Evolutionary conservation across 1,140 invertebrate genomes (phyloP).

Genomic region (Dreissena rostriformis): DNA sequence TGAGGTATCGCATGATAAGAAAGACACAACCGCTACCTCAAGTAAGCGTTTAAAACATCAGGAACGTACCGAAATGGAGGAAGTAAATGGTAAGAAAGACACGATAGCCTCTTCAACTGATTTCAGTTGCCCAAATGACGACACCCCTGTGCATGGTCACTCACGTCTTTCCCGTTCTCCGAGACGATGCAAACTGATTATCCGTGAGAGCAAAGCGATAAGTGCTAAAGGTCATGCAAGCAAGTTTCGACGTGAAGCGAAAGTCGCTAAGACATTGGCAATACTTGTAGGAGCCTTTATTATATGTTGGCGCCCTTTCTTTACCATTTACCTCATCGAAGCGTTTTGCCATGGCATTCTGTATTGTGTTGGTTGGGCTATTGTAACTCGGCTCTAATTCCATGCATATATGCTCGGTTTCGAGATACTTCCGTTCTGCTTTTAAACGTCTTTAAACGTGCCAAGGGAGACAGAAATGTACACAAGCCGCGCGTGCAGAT

Average conservation of each 20-base stretch:
- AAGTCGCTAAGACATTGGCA: constrained; percentile 73
- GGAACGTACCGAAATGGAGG: constrained; percentile 26
- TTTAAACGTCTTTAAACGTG: constrained; percentile 83
- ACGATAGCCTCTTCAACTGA: neutral
- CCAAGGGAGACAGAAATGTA: constrained; percentile 40
- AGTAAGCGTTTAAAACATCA: neutral
- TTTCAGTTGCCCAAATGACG: neutral
- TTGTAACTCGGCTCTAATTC: constrained; percentile 96
- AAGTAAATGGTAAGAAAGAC: constrained; percentile 6
- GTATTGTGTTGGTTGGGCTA: constrained; percentile 99
- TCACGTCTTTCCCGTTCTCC: constrained; percentile 7
- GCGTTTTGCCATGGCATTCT: constrained; percentile 96
- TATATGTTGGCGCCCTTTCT: constrained; percentile 98
- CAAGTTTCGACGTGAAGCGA: constrained; percentile 65
- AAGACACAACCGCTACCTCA: neutral
- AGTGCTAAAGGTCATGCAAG: constrained; percentile 38
- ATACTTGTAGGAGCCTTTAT: constrained; percentile 89
- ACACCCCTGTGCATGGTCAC: neutral
- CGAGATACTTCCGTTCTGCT: constrained; percentile 94
- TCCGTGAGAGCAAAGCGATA: constrained; percentile 29
- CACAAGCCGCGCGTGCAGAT: constrained; percentile 38
- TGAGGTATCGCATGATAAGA: neutral
- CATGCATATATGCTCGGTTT: constrained; percentile 91
- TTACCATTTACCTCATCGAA: constrained; percentile 96
- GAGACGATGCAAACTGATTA: constrained; percentile 32